Evolutionary conservation across 2,888 invertebrate species (phyloP), one percentile per base, ranked within the genome.

Genomic region (Thereva nobilitata): DNA sequence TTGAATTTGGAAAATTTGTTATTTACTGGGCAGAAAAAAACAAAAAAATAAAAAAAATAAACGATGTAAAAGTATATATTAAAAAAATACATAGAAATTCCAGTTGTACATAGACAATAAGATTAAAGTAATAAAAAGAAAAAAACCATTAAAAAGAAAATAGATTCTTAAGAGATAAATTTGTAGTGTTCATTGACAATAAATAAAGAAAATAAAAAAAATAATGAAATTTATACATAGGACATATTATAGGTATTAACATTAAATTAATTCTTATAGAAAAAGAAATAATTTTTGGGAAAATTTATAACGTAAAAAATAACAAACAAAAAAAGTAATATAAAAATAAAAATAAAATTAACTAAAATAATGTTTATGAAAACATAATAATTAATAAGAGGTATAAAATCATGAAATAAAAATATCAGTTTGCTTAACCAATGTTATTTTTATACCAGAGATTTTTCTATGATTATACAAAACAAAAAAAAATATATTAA

Each of bases 151-250:
- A 23, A 23, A 23, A 23, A 23, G 23, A 23, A 23, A 23, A 23
- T 23, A 23, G 23, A 23, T 23, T 23, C 23, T 23, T 23, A 23
- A 23, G 2, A 23, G 23, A 23, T 23, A 23, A 23, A 23, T 23
- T 23, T 23, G 65, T 65, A 65, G 65, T 65, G 65, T 65, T 65
- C 65, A 65, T 47, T 65, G 65, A 65, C 55, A 65, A 65, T 65
- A 65, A 65, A 55, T 65, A 54, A 47, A 40, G 41, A 53, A 35
- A 34, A 64, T 42, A 44, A 44, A 45, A 47, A 65, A 40, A 37
- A 34, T 55, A 54, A 10, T 42, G 44, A 52, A 42, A 64, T 50
- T 52, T 9, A 54, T 23, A 23, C 23, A 23, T 23, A 23, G 23
- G 23, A 23, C 23, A 23, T 23, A 23, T 23, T 23, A 23, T 23